phyloP scores from a whole-genome alignment of 2,113 vertebrate species.

The Larimichthys polyactis region DNA sequence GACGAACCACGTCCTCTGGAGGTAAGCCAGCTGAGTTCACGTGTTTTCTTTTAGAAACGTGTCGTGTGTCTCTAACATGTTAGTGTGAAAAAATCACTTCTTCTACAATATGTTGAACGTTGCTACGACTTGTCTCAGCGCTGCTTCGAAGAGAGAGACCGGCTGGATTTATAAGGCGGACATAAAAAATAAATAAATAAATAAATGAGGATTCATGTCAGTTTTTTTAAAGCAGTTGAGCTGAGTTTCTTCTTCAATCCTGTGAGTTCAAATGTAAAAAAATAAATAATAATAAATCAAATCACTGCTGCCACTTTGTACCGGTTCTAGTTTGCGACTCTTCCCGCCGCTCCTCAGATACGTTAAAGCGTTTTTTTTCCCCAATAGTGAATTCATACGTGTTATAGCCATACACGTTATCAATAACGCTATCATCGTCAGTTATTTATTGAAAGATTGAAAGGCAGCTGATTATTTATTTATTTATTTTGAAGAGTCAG shows the following conservation, averaged over 20 bases:
- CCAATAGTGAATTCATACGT: background rate
- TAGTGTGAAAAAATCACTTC: background rate
- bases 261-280: slow-evolving; percentile 42
- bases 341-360: slow-evolving; percentile 10
- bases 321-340: slow-evolving; percentile 40
- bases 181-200: background rate
- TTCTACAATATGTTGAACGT: slow-evolving; percentile 22
- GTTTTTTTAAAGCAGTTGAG: background rate
- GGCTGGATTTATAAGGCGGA: background rate
- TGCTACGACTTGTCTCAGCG: slow-evolving; percentile 17
- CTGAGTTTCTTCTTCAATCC: background rate
- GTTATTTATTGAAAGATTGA: slow-evolving; percentile 23
- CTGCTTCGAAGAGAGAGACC: background rate
- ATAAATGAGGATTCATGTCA: background rate
- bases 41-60: background rate
- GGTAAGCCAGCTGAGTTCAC: slow-evolving; percentile 62
- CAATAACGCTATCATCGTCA: background rate
- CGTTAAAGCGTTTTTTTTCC: background rate
- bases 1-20: slow-evolving; percentile 23
- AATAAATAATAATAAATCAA: background rate
- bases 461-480: slow-evolving; percentile 50
- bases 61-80: background rate
- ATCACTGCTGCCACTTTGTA: slow-evolving; percentile 43
- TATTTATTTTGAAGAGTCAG: slow-evolving; percentile 71
- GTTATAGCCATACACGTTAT: background rate